Percentiles rank a stretch among this genome's conserved stretches.
These are phyloP conservation scores for Nicator chloris DNA, from an alignment of 2,113 vertebrate species.

Conservation along the genomic window DNA sequence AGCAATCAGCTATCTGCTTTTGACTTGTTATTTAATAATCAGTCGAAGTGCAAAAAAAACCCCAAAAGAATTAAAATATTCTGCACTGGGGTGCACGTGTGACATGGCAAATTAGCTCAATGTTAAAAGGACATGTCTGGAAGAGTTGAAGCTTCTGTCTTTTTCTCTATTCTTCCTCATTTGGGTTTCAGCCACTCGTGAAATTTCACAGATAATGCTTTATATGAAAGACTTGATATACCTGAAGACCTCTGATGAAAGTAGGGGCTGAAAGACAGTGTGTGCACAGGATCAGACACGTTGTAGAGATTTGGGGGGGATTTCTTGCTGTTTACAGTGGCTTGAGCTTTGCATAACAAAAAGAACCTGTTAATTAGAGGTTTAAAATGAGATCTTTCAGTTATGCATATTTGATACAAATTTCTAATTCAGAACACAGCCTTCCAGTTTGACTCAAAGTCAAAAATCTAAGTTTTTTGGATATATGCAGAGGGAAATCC, in stretches of 20 bases:
- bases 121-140: neutral
- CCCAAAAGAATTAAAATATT: neutral
- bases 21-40: slow-evolving; percentile 23
- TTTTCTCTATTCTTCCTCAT: neutral
- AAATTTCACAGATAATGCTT: neutral
- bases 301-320: neutral
- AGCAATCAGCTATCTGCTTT: neutral
- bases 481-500: neutral
- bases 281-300: neutral
- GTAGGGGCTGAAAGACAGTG: neutral
- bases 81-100: neutral
- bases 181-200: neutral
- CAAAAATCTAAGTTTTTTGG: neutral
- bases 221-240: neutral
- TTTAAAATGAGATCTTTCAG: neutral
- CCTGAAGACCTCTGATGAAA: neutral
- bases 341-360: neutral
- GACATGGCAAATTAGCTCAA: neutral
- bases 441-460: neutral
- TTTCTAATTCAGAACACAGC: neutral
- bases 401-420: neutral
- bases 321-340: neutral
- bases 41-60: neutral
- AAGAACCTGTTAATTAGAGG: neutral
- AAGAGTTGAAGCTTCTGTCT: neutral